Evolutionary conservation across 2,113 vertebrate genomes (phyloP).

Genomic region (Cinclus mexicanus): DNA sequence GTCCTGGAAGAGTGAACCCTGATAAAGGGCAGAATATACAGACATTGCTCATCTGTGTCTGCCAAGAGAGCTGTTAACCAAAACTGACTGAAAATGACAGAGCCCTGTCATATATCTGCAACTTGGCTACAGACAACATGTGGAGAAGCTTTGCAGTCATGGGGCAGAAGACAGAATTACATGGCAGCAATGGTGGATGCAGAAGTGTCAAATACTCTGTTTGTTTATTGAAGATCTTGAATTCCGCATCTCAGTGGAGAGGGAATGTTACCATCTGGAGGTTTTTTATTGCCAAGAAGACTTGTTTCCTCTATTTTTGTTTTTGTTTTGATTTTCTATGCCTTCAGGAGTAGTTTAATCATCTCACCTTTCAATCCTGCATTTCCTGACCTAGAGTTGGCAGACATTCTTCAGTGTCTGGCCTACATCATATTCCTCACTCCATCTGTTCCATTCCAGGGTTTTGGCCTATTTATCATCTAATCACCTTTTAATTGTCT

Average conservation of each 20-base stretch:
- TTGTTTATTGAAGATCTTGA: not conserved
- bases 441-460: constrained; percentile 34
- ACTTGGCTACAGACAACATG: not conserved
- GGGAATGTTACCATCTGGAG: constrained; percentile 44
- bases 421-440: not conserved
- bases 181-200: not conserved
- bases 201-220: not conserved
- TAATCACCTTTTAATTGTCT: not conserved
- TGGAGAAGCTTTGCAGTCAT: not conserved
- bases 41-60: not conserved
- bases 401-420: not conserved
- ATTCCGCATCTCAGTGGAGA: not conserved
- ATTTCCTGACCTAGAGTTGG: constrained; percentile 38
- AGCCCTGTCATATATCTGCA: not conserved
- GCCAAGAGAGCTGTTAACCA: not conserved
- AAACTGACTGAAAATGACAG: not conserved
- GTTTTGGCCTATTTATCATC: constrained; percentile 18
- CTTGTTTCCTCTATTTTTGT: constrained; percentile 8
- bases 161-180: not conserved
- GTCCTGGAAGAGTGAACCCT: not conserved
- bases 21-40: not conserved
- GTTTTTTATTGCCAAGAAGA: constrained; percentile 29
- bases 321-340: constrained; percentile 36
- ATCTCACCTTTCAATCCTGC: not conserved
- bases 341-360: constrained; percentile 23